Evolutionary conservation across 2,888 invertebrate genomes (phyloP).

Genomic region (Eugnorisma glareosa): DNA sequence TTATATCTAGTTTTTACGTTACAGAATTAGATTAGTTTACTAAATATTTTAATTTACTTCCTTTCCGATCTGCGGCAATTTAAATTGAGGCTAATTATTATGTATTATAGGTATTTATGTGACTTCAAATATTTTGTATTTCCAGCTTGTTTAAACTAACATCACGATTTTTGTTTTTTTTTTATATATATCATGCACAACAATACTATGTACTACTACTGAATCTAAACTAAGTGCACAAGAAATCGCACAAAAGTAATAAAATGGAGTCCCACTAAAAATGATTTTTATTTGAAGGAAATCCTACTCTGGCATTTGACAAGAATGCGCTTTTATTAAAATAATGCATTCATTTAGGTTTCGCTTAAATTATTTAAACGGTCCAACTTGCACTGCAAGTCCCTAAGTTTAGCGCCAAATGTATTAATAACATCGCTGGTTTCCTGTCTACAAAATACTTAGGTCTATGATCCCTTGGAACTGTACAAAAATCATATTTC

Average conservation of each 20-base stretch:
- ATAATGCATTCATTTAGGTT: background rate
- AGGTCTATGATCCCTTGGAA: background rate
- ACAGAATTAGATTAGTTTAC: background rate
- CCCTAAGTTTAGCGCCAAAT: background rate
- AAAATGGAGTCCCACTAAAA: slow-evolving; percentile 24
- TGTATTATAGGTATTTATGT: background rate
- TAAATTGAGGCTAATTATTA: slow-evolving; percentile 15
- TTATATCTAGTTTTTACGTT: background rate
- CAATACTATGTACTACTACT: slow-evolving; percentile 20
- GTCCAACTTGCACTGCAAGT: too few relatives aligned
- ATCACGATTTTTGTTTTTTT: background rate
- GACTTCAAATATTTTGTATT: slow-evolving; percentile 2
- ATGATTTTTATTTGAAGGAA: slow-evolving; percentile 27
- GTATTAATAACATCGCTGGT: background rate
- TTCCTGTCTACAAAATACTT: background rate
- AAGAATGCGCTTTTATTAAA: background rate
- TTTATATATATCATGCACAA: slow-evolving; percentile 13
- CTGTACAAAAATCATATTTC: background rate
- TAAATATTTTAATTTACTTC: slow-evolving; percentile 1
- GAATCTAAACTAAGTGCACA: slow-evolving; percentile 32
- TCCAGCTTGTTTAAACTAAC: slow-evolving; percentile 29
- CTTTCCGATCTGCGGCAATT: slow-evolving; percentile 5
- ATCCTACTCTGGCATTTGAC: background rate
- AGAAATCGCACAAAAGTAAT: slow-evolving; percentile 33
- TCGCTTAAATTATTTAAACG: background rate